These are phyloP conservation scores for Monopterus albus DNA, from an alignment of 2,113 vertebrate species.

Conservation along the genomic window DNA sequence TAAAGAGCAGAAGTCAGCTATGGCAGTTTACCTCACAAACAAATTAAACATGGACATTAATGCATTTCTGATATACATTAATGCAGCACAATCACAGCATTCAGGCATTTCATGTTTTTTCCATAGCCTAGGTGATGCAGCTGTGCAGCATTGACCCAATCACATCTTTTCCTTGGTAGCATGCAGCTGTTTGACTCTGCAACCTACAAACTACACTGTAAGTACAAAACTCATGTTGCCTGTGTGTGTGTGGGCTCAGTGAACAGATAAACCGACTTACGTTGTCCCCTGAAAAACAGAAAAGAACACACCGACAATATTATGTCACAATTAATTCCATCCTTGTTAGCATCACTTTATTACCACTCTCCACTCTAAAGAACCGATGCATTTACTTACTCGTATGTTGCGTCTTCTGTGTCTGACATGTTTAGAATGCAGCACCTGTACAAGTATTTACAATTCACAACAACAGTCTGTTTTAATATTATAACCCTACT, in stretches of 20 bases:
- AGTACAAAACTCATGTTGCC: slow-evolving; percentile 4
- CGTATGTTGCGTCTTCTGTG: slow-evolving; percentile 83
- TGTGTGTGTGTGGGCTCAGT: neutral
- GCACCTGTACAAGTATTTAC: slow-evolving; percentile 48
- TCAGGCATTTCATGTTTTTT: slow-evolving; percentile 3
- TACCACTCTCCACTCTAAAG: neutral
- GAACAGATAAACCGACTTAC: slow-evolving; percentile 79
- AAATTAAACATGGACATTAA: neutral
- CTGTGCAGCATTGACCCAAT: slow-evolving; percentile 2
- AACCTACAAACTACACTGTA: neutral
- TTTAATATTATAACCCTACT: no score
- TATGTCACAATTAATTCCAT: slow-evolving; percentile 8
- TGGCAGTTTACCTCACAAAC: neutral
- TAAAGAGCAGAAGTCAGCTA: slow-evolving; percentile 19
- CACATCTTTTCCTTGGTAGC: neutral
- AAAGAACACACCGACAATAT: slow-evolving; percentile 1
- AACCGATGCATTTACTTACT: slow-evolving; percentile 84
- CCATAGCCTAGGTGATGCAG: no score
- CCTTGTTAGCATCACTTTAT: neutral
- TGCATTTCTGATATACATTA: slow-evolving; percentile 1
- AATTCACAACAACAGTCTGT: neutral
- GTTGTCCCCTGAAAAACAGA: slow-evolving; percentile 86
- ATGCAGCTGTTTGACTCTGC: slow-evolving; percentile 27
- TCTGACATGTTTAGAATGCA: slow-evolving; percentile 86
- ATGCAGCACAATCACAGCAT: slow-evolving; percentile 19